Evolutionary conservation across 1,140 invertebrate species (phyloP).

Genomic region (Drosophila ironensis): DNA sequence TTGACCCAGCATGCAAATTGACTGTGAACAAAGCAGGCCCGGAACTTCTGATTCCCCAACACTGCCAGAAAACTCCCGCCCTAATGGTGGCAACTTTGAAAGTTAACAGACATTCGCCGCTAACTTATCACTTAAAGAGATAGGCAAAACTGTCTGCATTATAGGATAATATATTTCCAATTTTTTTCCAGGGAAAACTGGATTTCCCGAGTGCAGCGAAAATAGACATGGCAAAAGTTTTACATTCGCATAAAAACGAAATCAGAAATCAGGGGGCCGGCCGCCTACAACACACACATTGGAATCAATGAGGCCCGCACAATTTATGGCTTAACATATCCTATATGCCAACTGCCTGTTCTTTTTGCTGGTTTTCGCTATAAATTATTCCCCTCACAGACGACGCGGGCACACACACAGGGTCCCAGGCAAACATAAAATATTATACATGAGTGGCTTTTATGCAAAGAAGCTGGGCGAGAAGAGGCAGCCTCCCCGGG

Average conservation of each 20-base stretch:
- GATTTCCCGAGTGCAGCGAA: neutral
- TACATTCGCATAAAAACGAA: slow-evolving; percentile 49
- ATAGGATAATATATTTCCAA: neutral
- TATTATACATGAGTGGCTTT: slow-evolving; percentile 63
- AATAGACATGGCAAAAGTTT: slow-evolving; percentile 47
- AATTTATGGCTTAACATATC: slow-evolving; percentile 57
- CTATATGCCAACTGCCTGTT: slow-evolving; percentile 33
- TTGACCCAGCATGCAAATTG: slow-evolving; percentile 42
- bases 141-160: neutral
- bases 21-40: slow-evolving; percentile 23
- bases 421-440: slow-evolving; percentile 48
- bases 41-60: too few relatives aligned
- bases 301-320: slow-evolving; percentile 56
- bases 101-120: too few relatives aligned
- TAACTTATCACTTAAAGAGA: neutral
- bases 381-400: slow-evolving; percentile 50
- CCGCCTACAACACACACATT: slow-evolving; percentile 14
- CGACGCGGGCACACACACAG: too few relatives aligned
- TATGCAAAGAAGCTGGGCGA: slow-evolving; percentile 35
- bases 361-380: slow-evolving; percentile 28
- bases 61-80: too few relatives aligned
- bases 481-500: neutral
- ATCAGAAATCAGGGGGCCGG: slow-evolving; percentile 51
- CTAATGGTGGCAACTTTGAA: too few relatives aligned
- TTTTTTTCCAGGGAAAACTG: neutral